Evolutionary conservation across 2,797 vertebrate genomes (phyloP).

Genomic region (Artibeus jamaicensis): DNA sequence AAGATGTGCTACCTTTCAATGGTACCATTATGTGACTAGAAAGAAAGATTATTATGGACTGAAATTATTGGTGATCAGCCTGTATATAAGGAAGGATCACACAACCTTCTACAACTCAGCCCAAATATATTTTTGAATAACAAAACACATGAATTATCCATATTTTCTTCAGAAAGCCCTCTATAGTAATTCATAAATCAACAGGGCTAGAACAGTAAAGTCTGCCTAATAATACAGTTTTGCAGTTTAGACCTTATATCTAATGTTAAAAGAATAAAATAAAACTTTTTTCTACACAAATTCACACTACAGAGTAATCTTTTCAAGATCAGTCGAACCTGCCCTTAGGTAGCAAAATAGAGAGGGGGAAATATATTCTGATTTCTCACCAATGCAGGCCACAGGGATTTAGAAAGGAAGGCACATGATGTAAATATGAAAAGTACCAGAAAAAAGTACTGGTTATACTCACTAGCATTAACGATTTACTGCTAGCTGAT

Average conservation of each 20-base stretch:
- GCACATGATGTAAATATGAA: neutral
- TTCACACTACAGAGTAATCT: neutral
- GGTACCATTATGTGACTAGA: neutral
- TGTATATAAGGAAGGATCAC: neutral
- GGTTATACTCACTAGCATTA: neutral
- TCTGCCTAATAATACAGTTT: neutral
- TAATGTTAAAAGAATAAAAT: neutral
- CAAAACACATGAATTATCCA: neutral
- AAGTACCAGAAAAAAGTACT: neutral
- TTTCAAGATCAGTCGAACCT: neutral
- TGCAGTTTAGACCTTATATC: neutral
- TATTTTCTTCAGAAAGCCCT: neutral
- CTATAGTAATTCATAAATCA: neutral
- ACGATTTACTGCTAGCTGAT: constrained; percentile 10
- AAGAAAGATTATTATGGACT: neutral
- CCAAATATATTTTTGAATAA: neutral
- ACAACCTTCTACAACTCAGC: neutral
- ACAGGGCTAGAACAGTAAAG: neutral
- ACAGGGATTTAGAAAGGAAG: neutral
- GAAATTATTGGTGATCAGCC: neutral
- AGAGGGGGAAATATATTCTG: neutral
- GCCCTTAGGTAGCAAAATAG: neutral
- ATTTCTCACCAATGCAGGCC: neutral
- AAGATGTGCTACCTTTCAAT: neutral
- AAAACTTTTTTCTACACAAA: neutral